Conservation (phyloP, 2,888 invertebrate genomes). For the Ichneumoninae sp. region DNA sequence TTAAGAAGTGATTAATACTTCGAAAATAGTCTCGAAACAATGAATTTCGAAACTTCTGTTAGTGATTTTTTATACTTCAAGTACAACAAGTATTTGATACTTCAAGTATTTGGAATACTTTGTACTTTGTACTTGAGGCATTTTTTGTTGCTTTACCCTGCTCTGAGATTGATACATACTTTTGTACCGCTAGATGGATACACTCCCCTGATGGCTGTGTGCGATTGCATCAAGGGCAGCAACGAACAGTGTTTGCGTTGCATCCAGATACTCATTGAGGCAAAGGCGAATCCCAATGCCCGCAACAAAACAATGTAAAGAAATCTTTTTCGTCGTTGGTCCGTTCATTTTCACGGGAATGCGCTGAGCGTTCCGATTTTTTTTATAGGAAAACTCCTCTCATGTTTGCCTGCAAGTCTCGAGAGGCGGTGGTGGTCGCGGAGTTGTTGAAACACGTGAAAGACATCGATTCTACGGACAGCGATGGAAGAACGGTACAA, state of each 20-base stretch:
- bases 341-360: slow-evolving; percentile 24
- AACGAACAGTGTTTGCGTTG: slow-evolving; percentile 84
- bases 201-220: slow-evolving; percentile 88
- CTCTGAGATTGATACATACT: not conserved
- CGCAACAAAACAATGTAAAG: slow-evolving; percentile 84
- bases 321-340: not conserved
- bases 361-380: not conserved
- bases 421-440: slow-evolving; percentile 85
- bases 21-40: no score
- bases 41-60: no score
- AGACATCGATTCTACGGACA: slow-evolving; percentile 87
- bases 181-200: slow-evolving; percentile 85
- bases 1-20: no score
- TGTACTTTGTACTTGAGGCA: no score
- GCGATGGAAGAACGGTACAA: slow-evolving; percentile 88
- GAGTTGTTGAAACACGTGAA: slow-evolving; percentile 85
- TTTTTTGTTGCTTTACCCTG: no score
- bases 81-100: no score
- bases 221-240: slow-evolving; percentile 85
- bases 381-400: slow-evolving; percentile 86
- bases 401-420: slow-evolving; percentile 87
- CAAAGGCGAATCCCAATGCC: slow-evolving; percentile 85
- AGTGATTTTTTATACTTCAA: no score
- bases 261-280: slow-evolving; percentile 85
- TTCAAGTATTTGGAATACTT: no score